These are phyloP conservation scores for Leiothrix lutea DNA, from an alignment of 2,113 vertebrate genomes.

Conservation along the genomic window DNA sequence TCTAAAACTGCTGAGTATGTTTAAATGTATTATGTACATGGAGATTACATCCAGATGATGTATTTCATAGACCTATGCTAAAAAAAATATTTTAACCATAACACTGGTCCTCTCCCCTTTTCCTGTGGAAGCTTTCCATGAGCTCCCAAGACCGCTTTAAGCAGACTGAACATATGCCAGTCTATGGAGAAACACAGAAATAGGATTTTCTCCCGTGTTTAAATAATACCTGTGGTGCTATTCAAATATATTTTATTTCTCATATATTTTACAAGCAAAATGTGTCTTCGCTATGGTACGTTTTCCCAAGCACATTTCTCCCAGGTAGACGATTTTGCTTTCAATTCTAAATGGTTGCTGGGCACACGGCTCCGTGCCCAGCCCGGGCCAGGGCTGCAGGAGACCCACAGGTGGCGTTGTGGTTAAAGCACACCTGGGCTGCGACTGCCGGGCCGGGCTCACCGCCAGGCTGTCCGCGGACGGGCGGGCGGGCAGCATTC, in stretches of 20 bases:
- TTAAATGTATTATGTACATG: conserved; percentile 21
- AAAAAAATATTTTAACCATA: background rate
- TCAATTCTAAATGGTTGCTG: accelerated
- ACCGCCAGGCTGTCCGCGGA: background rate
- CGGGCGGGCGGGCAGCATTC: background rate
- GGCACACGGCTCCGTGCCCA: background rate
- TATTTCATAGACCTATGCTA: conserved; percentile 6
- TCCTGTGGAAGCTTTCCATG: background rate
- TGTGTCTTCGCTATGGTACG: background rate
- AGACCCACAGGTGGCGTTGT: conserved; percentile 80
- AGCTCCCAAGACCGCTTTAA: background rate
- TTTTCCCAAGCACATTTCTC: background rate
- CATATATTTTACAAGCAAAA: background rate
- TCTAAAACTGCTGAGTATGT: conserved; percentile 41
- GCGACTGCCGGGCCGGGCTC: background rate
- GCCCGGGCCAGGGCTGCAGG: conserved; percentile 26
- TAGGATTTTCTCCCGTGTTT: background rate
- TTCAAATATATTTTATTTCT: background rate
- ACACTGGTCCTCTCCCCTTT: background rate
- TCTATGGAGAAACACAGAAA: background rate
- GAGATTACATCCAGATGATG: conserved; percentile 59
- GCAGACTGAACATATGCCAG: background rate
- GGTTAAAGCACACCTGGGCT: conserved; percentile 72
- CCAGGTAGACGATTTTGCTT: background rate
- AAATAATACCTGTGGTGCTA: background rate